Evolutionary conservation across 2,888 invertebrate genomes (phyloP).

Genomic region (Notodonta ziczac): DNA sequence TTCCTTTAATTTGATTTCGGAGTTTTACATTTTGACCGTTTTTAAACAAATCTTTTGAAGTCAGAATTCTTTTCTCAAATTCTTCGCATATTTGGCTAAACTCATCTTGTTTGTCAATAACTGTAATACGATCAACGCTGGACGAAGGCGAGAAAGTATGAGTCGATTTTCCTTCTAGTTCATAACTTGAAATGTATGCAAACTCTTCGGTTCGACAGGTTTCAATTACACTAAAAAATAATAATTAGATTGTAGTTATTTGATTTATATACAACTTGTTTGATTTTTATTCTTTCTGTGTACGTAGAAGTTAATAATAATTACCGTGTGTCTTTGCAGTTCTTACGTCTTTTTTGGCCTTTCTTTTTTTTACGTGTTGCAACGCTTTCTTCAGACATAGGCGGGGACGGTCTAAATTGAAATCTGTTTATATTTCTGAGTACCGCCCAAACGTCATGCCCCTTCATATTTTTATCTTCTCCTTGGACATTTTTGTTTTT

Average conservation of each 20-base stretch:
- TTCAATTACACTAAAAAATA: constrained; percentile 58
- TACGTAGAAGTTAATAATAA: constrained; percentile 3
- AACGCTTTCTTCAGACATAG: constrained; percentile 60
- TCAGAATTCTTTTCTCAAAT: constrained; percentile 37
- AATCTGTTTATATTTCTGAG: constrained; percentile 69
- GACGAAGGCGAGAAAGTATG: constrained; percentile 54
- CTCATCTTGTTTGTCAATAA: constrained; percentile 62
- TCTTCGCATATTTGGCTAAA: constrained; percentile 41
- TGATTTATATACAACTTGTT: no score
- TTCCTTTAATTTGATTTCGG: constrained; percentile 21
- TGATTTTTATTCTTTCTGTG: no score
- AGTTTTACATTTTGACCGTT: constrained; percentile 13
- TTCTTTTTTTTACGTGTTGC: constrained; percentile 48
- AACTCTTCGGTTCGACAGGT: constrained; percentile 68
- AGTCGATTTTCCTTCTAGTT: constrained; percentile 49
- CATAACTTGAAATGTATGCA: constrained; percentile 65
- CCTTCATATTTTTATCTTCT: constrained; percentile 40
- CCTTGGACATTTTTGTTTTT: constrained; percentile 28
- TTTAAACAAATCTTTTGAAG: constrained; percentile 29
- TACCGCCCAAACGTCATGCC: constrained; percentile 70
- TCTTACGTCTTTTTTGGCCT: constrained; percentile 40
- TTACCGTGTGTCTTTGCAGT: constrained; percentile 58
- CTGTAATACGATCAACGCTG: constrained; percentile 70
- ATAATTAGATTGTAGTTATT: no score
- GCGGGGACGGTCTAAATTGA: constrained; percentile 66